Percentiles rank a stretch among this genome's conserved stretches.
Evolutionary conservation across 2,888 invertebrate species (phyloP).

Genomic region (Cryptosula pallasiana): DNA sequence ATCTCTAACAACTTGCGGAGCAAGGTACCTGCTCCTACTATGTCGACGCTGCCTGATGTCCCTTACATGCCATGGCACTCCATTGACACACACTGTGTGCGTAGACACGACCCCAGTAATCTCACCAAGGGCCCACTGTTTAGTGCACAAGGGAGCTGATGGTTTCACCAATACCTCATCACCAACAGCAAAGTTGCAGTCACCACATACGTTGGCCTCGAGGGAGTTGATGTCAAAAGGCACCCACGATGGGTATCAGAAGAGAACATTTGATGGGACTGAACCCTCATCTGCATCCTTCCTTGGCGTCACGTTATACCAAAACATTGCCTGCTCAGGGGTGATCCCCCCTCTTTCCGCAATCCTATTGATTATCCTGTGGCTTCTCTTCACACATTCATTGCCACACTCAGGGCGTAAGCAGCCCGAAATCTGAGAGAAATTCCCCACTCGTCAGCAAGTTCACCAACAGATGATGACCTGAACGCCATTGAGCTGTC

Average conservation of each 20-base stretch:
- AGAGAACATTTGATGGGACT: background rate
- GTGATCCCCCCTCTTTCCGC: background rate
- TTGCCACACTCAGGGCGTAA: too few relatives aligned
- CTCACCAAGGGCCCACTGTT: background rate
- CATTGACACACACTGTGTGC: too few relatives aligned
- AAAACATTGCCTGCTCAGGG: background rate
- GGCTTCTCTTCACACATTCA: background rate
- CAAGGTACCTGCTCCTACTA: background rate
- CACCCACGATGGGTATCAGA: background rate
- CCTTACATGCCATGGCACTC: background rate
- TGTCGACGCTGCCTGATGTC: background rate
- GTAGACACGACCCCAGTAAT: background rate
- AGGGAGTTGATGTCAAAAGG: background rate
- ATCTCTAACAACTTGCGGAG: too few relatives aligned
- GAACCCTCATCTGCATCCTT: background rate
- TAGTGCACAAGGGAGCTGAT: background rate
- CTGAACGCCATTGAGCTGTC: too few relatives aligned
- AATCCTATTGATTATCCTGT: background rate
- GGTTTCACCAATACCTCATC: background rate
- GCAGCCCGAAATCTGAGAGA: too few relatives aligned
- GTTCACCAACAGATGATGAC: background rate
- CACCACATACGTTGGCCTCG: background rate
- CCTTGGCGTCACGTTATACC: background rate
- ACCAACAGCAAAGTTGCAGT: background rate
- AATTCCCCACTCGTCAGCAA: background rate